Evolutionary conservation across 2,797 vertebrate species (phyloP), one percentile per base, ranked within the genome.

Genomic region (Rhinoraja longicauda): DNA sequence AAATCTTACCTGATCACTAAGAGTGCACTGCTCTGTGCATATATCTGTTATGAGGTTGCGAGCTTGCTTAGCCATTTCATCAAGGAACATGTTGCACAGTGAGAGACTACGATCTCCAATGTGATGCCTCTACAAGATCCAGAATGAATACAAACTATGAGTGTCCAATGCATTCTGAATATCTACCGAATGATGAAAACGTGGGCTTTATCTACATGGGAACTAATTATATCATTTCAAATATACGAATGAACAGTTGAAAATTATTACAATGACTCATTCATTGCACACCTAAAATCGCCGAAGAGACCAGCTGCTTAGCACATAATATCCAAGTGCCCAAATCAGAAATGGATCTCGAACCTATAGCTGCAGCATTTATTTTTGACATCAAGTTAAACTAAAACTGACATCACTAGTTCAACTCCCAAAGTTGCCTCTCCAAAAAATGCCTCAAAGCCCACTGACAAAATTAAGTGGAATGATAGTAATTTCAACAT

Each of bases 51-150:
- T 99, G 93, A 99, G 98, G 96, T 99, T 99, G 93, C 98, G 96
- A 94, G 99, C 98, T 94, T 99, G 99, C 93, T 99, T 99, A 39
- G 99, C 99, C 98, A 99, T 99, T 96, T 99, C 99, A 94, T 99
- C 99, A 96, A 99, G 95, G 95, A 99, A 99, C 98, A 99, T 99
- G 96, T 99, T 99, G 95, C 99, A 99, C 94, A 99, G 94, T 3
- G 99, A 99, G 92, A 99, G 97, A 94, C 99, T 99, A n/a, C 98
- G 98, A 88, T 99, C 99, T 24, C 99, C 98, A 95, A 99, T 99
- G 94, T 99, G 99, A 96, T 99, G 98, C 90, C 98, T 96, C 99
- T 99, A 95, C 0, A 93, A 53, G 12, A n/a, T 62, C 59, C 82
- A 93, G 93, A 15, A 93, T 94, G 86, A 93, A 93, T 93, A 39